Evolutionary conservation across 2,797 vertebrate genomes (phyloP).

Genomic region (Austrolebias charrua): DNA sequence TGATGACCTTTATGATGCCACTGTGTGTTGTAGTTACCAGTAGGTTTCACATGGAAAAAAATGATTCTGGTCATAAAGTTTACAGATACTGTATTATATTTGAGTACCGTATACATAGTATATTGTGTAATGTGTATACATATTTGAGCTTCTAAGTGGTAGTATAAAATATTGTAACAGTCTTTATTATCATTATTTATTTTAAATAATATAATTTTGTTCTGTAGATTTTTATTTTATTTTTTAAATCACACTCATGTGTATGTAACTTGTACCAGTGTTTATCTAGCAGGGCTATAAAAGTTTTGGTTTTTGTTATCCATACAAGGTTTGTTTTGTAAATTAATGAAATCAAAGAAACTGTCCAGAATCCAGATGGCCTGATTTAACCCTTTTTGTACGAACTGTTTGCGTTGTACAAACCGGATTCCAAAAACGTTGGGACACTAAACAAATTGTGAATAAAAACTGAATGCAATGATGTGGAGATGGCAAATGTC

Average conservation of each 20-base stretch:
- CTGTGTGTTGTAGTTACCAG: constrained; percentile 19
- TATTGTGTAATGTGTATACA: no score
- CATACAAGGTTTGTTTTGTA: background rate
- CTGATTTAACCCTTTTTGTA: no score
- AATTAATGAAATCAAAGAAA: no score
- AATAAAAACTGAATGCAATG: no score
- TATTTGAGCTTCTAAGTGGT: background rate
- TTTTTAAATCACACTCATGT: background rate
- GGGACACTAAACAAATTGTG: no score
- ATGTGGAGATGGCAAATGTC: no score
- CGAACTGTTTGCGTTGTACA: no score
- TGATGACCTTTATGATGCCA: constrained; percentile 53
- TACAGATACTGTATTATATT: no score
- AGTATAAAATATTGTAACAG: background rate
- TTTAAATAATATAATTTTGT: background rate
- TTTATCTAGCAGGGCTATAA: background rate
- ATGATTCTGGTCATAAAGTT: background rate
- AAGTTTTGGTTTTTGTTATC: background rate
- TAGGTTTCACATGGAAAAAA: constrained; percentile 3
- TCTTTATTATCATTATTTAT: background rate
- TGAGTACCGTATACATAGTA: no score
- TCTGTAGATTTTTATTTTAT: background rate
- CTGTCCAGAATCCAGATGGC: no score
- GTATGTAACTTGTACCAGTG: no score
- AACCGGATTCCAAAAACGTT: no score